Base-by-base conservation (phyloP, 92 coral and sea anemone species). In the Palythoa grandiflora region DNA sequence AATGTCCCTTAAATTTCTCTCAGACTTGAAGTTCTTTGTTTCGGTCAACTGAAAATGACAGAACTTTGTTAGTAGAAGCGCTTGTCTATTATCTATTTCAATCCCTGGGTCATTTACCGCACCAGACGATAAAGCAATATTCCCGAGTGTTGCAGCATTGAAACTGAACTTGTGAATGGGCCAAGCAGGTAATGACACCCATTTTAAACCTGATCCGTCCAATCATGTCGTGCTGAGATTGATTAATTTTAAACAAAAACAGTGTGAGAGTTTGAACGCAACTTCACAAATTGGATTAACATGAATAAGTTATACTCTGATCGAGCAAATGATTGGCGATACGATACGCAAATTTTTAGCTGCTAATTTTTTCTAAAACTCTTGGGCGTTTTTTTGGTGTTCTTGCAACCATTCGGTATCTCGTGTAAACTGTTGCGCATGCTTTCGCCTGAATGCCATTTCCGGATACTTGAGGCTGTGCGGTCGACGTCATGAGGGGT, bases 191-290 rank as follows among this genome's bases (percentile, higher is more conserved):
- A 81, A 10, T 81, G 86, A 81, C 76, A 81, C 86, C 86, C 40
- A 20, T 47, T 11, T 66, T 65, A 81, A 81, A 81, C 86, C 74
- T 68, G 75, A 81, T 81, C 73, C 86, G 47, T 52, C 47, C 8
- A 38, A 44, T 61, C 16, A 40, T 81, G 38, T 39, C 86, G 48
- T 36, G 86, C 86, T 81, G 86, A 5, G 86, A 68, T 81, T 68
- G 86, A 81, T 81, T 63, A 81, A 68, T 66, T 81, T 81, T 79
- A 80, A 80, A 80, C 86, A 66, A 52, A 81, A 81, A 81, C 86
- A 81, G 86, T 68, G 44, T 47, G 86, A 66, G 75, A 81, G 53
- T 52, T 81, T 59, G 6, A 77, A 57, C 75, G 86, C 55, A 12
- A 63, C 55, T 40, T 81, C 76, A 40, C 75, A 66, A 70, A 81